Percentiles rank a stretch among this genome's conserved stretches.
phyloP scores from a whole-genome alignment of 2,888 invertebrate species.

The Chymomyza caudatula region DNA sequence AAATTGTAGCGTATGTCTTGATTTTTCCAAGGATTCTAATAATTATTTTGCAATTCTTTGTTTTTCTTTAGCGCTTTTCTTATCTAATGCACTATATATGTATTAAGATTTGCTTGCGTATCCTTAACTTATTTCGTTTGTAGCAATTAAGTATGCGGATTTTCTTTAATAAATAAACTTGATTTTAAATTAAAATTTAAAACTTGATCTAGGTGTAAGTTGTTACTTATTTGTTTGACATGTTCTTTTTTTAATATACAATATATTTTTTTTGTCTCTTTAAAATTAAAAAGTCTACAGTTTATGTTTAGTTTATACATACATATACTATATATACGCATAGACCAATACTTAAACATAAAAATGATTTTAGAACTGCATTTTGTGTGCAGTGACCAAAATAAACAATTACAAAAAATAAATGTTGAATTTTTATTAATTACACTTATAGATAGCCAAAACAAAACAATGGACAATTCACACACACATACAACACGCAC shows the following conservation, averaged over 20 bases:
- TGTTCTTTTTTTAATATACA: background rate
- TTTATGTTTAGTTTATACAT: background rate
- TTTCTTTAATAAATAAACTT: background rate
- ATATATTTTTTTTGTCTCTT: background rate
- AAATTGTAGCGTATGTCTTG: slow-evolving; percentile 53
- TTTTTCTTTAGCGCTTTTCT: slow-evolving; percentile 16
- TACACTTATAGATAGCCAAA: background rate
- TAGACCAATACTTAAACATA: background rate
- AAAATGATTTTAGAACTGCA: background rate
- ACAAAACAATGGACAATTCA: background rate
- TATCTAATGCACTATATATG: background rate
- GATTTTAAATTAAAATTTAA: background rate
- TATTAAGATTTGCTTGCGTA: background rate
- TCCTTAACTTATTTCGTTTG: slow-evolving; percentile 2
- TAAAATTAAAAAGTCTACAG: background rate
- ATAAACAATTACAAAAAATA: slow-evolving; percentile 19
- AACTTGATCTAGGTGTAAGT: background rate
- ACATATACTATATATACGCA: too few species aligned
- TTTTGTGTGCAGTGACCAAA: slow-evolving; percentile 32
- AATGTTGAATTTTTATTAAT: slow-evolving; percentile 22
- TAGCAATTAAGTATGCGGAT: background rate
- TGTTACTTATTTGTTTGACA: background rate
- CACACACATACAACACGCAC: background rate
- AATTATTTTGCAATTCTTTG: background rate
- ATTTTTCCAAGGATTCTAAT: background rate